These are phyloP conservation scores for Agraylea sexmaculata DNA, from an alignment of 1,140 invertebrate species.

Conservation along the genomic window DNA sequence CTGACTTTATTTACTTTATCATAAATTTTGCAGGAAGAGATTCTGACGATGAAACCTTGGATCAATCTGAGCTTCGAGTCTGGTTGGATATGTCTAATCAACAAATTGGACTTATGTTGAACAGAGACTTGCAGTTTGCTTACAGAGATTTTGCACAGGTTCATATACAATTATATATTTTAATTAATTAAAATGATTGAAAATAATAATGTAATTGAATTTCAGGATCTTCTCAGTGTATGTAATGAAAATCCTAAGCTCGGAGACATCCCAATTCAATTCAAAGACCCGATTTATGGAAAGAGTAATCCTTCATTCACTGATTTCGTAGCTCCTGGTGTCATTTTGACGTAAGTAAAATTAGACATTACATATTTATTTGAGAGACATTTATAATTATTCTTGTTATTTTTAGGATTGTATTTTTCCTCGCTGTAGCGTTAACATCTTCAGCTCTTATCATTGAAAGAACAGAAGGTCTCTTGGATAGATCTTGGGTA, in stretches of 20 bases:
- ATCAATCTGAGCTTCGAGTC: slow-evolving; percentile 68
- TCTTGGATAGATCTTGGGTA: slow-evolving; percentile 82
- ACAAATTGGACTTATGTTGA: slow-evolving; percentile 76
- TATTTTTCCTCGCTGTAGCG: slow-evolving; percentile 89
- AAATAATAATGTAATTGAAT: slow-evolving; percentile 1
- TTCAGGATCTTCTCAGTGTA: slow-evolving; percentile 51
- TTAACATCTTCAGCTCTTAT: slow-evolving; percentile 85
- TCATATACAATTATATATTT: not conserved
- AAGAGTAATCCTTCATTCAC: slow-evolving; percentile 78
- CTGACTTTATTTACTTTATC: too few relatives aligned
- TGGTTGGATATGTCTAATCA: slow-evolving; percentile 90
- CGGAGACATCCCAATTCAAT: slow-evolving; percentile 71
- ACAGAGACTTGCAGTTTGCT: slow-evolving; percentile 65
- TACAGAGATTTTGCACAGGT: slow-evolving; percentile 64
- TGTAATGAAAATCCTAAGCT: slow-evolving; percentile 69
- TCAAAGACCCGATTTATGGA: slow-evolving; percentile 78
- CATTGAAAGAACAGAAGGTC: slow-evolving; percentile 76
- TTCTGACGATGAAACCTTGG: slow-evolving; percentile 64
- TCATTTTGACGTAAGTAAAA: slow-evolving; percentile 82
- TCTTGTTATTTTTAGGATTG: slow-evolving; percentile 55
- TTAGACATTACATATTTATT: not conserved
- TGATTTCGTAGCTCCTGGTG: slow-evolving; percentile 90
- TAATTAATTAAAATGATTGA: not conserved
- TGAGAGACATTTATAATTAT: slow-evolving; percentile 6
- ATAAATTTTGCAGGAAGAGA: slow-evolving; percentile 42